Evolutionary conservation across 2,888 invertebrate genomes (phyloP).

Genomic region (Drosophila anomalata): DNA sequence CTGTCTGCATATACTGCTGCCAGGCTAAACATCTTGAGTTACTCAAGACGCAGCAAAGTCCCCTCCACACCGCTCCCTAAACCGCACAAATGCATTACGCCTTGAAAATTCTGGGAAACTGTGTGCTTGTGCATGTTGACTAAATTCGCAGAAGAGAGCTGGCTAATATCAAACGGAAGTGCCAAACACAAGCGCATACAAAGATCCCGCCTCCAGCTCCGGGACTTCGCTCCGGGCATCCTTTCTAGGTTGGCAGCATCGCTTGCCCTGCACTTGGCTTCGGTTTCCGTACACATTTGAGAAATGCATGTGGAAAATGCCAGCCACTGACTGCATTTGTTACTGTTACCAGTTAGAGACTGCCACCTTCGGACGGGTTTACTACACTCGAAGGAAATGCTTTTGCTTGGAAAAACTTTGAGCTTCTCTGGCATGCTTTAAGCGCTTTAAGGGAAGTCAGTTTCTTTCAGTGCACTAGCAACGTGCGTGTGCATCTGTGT

Average conservation of each 20-base stretch:
- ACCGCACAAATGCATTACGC: conserved; percentile 76
- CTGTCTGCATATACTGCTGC: conserved; percentile 22
- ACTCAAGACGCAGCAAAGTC: conserved; percentile 32
- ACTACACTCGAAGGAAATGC: conserved; percentile 10
- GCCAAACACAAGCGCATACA: conserved; percentile 51
- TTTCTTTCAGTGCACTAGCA: conserved; percentile 8
- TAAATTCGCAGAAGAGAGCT: conserved; percentile 71
- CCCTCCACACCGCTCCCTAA: conserved; percentile 26
- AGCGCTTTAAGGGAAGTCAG: too few relatives aligned
- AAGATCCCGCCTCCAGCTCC: conserved; percentile 10
- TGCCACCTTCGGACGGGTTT: conserved; percentile 12
- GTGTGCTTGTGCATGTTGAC: conserved; percentile 65
- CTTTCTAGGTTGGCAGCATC: conserved; percentile 62
- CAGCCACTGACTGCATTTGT: conserved; percentile 64
- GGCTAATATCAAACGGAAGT: conserved; percentile 79
- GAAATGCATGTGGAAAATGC: conserved; percentile 80
- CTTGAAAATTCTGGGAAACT: conserved; percentile 28
- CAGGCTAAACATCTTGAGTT: conserved; percentile 47
- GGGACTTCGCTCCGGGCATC: conserved; percentile 55
- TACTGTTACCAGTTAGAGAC: conserved; percentile 52
- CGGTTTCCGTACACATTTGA: conserved; percentile 75
- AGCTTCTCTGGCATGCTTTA: too few relatives aligned
- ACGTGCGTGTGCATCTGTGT: conserved; percentile 22
- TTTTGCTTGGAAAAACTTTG: not conserved
- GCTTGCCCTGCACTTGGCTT: conserved; percentile 65